Evolutionary conservation across 1,140 invertebrate genomes (phyloP).

Genomic region (Brachionus paranguensis): DNA sequence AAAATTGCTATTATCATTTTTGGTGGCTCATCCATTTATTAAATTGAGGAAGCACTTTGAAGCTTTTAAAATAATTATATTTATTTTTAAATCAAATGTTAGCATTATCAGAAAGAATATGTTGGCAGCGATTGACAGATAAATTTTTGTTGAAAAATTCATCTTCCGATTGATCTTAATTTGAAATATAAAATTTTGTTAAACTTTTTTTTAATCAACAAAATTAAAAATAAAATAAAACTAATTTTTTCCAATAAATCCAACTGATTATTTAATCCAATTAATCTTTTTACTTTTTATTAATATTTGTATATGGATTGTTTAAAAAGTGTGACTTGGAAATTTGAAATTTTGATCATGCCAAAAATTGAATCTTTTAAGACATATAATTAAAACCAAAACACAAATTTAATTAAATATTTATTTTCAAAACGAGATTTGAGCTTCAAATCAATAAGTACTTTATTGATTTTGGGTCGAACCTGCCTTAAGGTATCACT

Average conservation of each 20-base stretch:
- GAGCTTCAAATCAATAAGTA: neutral
- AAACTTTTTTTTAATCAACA: neutral
- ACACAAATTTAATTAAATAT: neutral
- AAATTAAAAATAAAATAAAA: too few relatives aligned
- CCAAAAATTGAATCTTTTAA: neutral
- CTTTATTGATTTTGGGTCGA: neutral
- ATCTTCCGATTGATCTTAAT: neutral
- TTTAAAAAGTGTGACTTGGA: neutral
- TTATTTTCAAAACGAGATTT: neutral
- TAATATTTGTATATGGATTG: neutral
- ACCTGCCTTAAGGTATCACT: neutral
- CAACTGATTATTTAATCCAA: neutral
- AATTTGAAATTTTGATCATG: neutral
- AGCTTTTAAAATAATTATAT: neutral
- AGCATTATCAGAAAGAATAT: neutral
- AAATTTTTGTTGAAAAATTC: neutral
- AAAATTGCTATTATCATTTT: neutral
- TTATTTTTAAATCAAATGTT: neutral
- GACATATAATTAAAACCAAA: neutral
- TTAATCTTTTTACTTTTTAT: neutral
- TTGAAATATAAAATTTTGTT: neutral
- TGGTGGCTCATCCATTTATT: neutral
- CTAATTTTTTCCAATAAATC: too few relatives aligned
- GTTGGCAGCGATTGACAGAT: neutral
- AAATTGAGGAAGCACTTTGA: neutral